phyloP scores from a whole-genome alignment of 2,797 vertebrate genomes.

The Orestias chungarensis region DNA sequence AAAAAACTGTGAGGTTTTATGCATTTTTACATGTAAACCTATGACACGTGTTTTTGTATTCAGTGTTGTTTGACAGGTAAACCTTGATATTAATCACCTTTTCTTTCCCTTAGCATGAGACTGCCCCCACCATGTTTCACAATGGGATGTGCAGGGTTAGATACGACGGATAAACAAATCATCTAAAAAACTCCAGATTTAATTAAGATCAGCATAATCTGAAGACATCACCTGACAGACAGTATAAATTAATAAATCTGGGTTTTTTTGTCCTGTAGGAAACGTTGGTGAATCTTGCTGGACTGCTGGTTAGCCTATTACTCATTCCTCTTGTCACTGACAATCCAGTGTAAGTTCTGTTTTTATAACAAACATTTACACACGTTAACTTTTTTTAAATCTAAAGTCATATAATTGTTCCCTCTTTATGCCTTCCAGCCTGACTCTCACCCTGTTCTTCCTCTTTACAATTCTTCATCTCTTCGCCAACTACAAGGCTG shows the following conservation, averaged over 20 bases:
- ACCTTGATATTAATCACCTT: too few relatives aligned
- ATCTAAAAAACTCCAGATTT: too few relatives aligned
- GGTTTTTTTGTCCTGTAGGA: slow-evolving; percentile 77
- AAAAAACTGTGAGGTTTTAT: too few relatives aligned
- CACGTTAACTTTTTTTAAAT: background rate
- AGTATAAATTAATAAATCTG: background rate
- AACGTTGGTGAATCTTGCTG: slow-evolving; percentile 89
- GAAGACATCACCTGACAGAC: background rate
- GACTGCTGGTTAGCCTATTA: slow-evolving; percentile 85
- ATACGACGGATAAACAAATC: too few relatives aligned
- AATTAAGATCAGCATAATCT: too few relatives aligned
- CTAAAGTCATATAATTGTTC: background rate
- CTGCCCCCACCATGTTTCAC: too few relatives aligned
- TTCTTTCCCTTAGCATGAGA: too few relatives aligned
- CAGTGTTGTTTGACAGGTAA: too few relatives aligned
- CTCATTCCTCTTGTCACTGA: slow-evolving; percentile 86
- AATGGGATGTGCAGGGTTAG: too few relatives aligned
- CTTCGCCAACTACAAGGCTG: slow-evolving; percentile 90
- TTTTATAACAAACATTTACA: background rate
- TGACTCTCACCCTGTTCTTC: slow-evolving; percentile 86
- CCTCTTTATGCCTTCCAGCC: slow-evolving; percentile 62
- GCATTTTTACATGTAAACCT: too few relatives aligned
- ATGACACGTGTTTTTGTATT: too few relatives aligned
- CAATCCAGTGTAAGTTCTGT: slow-evolving; percentile 76
- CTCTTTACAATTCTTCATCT: slow-evolving; percentile 88